A percentile compares a stretch with the other conserved stretches of the same genome.
phyloP scores from a whole-genome alignment of 1,140 invertebrate species.

The Orussus abietinus region DNA sequence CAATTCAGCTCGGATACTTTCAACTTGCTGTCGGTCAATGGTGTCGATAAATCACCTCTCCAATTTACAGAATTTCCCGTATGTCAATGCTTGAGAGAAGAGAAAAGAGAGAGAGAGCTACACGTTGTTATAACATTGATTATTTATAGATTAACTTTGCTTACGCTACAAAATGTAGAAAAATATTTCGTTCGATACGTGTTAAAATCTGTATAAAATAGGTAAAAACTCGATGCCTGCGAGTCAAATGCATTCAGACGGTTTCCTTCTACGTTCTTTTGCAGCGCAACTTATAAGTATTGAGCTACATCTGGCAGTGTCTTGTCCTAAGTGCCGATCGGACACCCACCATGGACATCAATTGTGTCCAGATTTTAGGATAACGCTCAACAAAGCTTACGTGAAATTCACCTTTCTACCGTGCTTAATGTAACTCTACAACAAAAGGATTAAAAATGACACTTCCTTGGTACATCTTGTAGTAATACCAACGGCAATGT shows the following conservation, averaged over 20 bases:
- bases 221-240: conserved; percentile 2
- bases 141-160: background rate
- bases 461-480: conserved; percentile 39
- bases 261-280: conserved; percentile 36
- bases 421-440: conserved; percentile 7
- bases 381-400: conserved; percentile 19
- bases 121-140: too few species aligned
- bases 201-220: conserved; percentile 21
- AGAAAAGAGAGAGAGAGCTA: too few species aligned
- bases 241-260: conserved; percentile 16
- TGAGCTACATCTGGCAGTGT: conserved; percentile 49
- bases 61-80: too few species aligned
- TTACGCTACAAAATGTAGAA: conserved; percentile 32
- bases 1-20: too few species aligned
- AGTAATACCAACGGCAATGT: conserved; percentile 37
- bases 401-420: background rate
- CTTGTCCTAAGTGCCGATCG: conserved; percentile 20
- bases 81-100: too few species aligned
- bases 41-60: too few species aligned
- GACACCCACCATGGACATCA: conserved; percentile 16
- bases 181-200: conserved; percentile 33
- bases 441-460: conserved; percentile 26
- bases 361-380: conserved; percentile 20
- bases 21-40: too few species aligned
- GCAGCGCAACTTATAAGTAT: conserved; percentile 39